Evolutionary conservation across 2,888 invertebrate species (phyloP), one percentile per base, ranked within the genome.

Genomic region (Acleris literana): DNA sequence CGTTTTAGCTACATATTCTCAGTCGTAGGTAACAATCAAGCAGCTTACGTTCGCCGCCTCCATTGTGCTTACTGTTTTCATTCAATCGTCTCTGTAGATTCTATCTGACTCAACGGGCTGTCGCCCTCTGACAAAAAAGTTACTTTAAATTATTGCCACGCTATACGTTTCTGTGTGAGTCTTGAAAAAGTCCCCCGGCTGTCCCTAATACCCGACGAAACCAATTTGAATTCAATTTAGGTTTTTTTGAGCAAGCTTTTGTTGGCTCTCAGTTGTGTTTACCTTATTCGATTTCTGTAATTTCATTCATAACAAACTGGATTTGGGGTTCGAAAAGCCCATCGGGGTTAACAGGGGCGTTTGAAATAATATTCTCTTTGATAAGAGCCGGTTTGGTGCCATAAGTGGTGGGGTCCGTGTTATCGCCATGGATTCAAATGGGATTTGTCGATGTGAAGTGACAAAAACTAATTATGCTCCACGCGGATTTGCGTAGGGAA

Each of bases 181-280:
- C 91, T 90, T 87, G 80, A 83, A 87, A 82, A 81, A 81, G 84
- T 87, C 90, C 90, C 90, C 87, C 82, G 90, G 90, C 88, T 83
- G 86, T 87, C 85, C 88, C 88, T 90, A 91, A 92, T 92, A 88
- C 89, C 84, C 92, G 84, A 89, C 92, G 90, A 90, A 92, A 91
- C 91, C 91, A 92, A 92, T 92, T 92, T 92, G 91, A 92, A 92
- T 92, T 92, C 92, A 92, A 92, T 92, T 92, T 92, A 88, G 92
- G 84, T 90, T 91, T 92, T 88, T 92, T 92, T 90, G 85, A 84
- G 81, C 89, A 87, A 89, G 89, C 92, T 91, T 92, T 92, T 92
- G 92, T 92, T 91, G 90, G 86, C 88, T 88, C 89, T 87, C 88
- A 87, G 91, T 91, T 91, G 90, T 92, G 92, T 92, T 92, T 92